Conservation (phyloP, 1,140 invertebrate species). For the Heliconius hermathena region DNA sequence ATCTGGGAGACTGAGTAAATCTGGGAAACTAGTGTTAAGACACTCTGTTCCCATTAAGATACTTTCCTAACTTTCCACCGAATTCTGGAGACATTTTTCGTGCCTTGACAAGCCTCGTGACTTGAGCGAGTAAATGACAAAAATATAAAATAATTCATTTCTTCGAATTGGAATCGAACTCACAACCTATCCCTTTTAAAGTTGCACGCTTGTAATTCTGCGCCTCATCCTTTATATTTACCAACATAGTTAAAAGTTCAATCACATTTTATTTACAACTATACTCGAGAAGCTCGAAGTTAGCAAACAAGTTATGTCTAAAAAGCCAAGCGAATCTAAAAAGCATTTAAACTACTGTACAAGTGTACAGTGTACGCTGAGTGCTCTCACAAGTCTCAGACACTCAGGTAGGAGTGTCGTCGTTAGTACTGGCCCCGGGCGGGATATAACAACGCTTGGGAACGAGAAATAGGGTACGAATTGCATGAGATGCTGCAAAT, state of each 20-base stretch:
- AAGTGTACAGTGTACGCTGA: constrained; percentile 39
- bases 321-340: constrained; percentile 35
- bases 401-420: constrained; percentile 42
- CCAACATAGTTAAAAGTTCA: constrained; percentile 26
- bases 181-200: not conserved
- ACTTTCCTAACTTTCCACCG: too few relatives aligned
- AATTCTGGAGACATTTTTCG: too few relatives aligned
- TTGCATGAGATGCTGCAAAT: not conserved
- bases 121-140: not conserved
- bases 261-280: constrained; percentile 12
- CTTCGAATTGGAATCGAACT: not conserved
- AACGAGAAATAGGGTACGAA: constrained; percentile 3
- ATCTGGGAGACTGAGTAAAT: too few relatives aligned
- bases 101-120: too few relatives aligned
- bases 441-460: constrained; percentile 35
- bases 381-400: constrained; percentile 22
- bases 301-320: constrained; percentile 31
- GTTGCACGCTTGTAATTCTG: too few relatives aligned
- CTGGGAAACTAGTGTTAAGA: too few relatives aligned
- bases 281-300: constrained; percentile 16
- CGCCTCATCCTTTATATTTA: not conserved
- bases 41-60: too few relatives aligned
- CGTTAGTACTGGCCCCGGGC: constrained; percentile 45
- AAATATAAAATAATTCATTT: not conserved
- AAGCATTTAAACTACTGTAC: constrained; percentile 40